A percentile compares a stretch with the other conserved stretches of the same genome.
These are phyloP conservation scores for Phania funesta DNA, from an alignment of 2,888 invertebrate genomes.

Conservation along the genomic window DNA sequence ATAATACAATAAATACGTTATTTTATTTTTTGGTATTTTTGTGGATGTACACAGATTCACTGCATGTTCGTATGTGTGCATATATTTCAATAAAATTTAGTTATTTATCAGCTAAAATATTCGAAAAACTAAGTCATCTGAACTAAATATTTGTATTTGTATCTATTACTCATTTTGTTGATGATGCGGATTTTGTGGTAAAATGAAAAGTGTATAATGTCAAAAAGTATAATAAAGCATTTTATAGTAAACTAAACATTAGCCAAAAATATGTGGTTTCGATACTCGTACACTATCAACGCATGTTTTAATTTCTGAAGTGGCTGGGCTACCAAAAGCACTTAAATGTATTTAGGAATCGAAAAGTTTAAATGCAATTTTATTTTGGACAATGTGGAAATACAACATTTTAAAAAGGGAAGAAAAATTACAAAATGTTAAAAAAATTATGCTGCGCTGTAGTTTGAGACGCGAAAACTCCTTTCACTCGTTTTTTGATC, in stretches of 20 bases:
- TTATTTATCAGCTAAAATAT: not conserved
- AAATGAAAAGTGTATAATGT: constrained; percentile 38
- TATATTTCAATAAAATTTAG: not conserved
- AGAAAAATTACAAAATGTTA: too few relatives aligned
- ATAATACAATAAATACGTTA: too few relatives aligned
- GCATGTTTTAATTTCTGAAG: constrained; percentile 30
- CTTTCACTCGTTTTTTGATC: too few relatives aligned
- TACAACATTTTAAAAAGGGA: too few relatives aligned
- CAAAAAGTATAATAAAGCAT: constrained; percentile 40
- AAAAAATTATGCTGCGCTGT: too few relatives aligned
- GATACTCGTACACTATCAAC: constrained; percentile 41
- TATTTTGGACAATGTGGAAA: too few relatives aligned
- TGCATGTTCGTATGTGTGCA: too few relatives aligned
- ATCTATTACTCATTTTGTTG: constrained; percentile 43
- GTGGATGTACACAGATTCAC: too few relatives aligned
- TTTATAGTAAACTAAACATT: constrained; percentile 54
- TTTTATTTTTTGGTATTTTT: too few relatives aligned
- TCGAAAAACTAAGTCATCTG: not conserved
- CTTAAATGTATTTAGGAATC: not conserved
- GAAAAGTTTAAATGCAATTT: not conserved
- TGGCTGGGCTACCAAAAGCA: not conserved
- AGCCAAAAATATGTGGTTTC: constrained; percentile 57
- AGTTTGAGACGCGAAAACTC: too few relatives aligned
- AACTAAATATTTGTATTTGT: not conserved
- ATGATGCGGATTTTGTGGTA: constrained; percentile 54